Percentiles rank a stretch among this genome's conserved stretches.
phyloP scores from a whole-genome alignment of 2,113 vertebrate species.

The Balaeniceps rex region DNA sequence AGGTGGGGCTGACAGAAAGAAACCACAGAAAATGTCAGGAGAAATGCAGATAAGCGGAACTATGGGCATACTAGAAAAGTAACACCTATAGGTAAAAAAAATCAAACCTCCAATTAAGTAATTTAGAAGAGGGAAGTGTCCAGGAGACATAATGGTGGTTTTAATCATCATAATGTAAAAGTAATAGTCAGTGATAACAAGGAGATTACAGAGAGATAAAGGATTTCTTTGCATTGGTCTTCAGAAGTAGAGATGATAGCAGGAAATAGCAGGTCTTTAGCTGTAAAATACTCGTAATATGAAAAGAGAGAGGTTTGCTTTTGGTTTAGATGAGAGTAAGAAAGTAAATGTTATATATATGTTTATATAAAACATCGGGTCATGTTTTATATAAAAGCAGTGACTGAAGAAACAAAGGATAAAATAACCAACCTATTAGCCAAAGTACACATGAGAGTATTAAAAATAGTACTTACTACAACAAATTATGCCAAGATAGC shows the following conservation, averaged over 20 bases:
- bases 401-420: background rate
- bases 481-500: background rate
- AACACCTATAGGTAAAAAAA: background rate
- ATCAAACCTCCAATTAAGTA: background rate
- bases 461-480: conserved; percentile 8
- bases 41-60: background rate
- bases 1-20: background rate
- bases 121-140: background rate
- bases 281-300: background rate
- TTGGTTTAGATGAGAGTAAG: background rate
- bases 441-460: background rate
- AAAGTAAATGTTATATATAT: background rate
- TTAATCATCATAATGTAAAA: background rate
- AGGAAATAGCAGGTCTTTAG: background rate
- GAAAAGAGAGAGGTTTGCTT: background rate
- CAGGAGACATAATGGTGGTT: background rate
- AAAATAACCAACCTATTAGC: background rate
- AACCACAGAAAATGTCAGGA: background rate
- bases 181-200: background rate
- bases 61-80: background rate
- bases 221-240: background rate
- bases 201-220: background rate
- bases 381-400: background rate
- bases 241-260: background rate
- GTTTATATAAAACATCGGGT: background rate